Evolutionary conservation across 2,888 invertebrate genomes (phyloP).

Genomic region (Hartigia nigra): DNA sequence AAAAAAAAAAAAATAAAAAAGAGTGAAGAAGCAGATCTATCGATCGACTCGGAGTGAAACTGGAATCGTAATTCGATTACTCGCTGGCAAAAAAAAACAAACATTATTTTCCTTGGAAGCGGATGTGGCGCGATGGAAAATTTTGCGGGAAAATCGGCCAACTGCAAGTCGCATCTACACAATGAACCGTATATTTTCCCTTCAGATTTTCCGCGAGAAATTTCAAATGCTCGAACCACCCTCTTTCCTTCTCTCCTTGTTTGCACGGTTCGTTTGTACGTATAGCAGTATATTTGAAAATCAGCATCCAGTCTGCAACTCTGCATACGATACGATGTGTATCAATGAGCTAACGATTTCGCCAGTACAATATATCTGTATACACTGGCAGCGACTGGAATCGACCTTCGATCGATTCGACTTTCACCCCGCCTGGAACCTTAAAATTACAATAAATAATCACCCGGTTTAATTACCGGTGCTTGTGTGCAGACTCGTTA

Average conservation of each 20-base stretch:
- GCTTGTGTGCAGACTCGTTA: not conserved
- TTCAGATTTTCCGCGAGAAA: constrained; percentile 48
- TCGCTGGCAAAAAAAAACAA: not conserved
- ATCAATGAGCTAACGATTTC: not conserved
- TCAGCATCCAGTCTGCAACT: constrained; percentile 35
- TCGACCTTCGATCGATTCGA: not conserved
- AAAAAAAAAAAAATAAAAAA: not conserved
- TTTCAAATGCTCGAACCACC: constrained; percentile 29
- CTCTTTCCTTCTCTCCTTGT: constrained; percentile 30
- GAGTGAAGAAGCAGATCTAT: not conserved
- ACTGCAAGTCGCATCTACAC: constrained; percentile 30
- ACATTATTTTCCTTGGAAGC: not conserved
- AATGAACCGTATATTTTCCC: constrained; percentile 51
- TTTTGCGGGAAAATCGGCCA: constrained; percentile 38
- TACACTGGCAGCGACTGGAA: not conserved
- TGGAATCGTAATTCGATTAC: not conserved
- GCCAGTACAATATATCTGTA: not conserved
- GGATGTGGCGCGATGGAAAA: not conserved
- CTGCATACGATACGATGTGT: not conserved
- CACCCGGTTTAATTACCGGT: not conserved
- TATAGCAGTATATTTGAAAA: constrained; percentile 40
- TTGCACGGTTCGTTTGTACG: constrained; percentile 39
- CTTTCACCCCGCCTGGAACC: not conserved
- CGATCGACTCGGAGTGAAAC: not conserved
- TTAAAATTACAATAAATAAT: not conserved